Conservation (phyloP, 2,888 invertebrate genomes). For the Tolmerus cingulatus region DNA sequence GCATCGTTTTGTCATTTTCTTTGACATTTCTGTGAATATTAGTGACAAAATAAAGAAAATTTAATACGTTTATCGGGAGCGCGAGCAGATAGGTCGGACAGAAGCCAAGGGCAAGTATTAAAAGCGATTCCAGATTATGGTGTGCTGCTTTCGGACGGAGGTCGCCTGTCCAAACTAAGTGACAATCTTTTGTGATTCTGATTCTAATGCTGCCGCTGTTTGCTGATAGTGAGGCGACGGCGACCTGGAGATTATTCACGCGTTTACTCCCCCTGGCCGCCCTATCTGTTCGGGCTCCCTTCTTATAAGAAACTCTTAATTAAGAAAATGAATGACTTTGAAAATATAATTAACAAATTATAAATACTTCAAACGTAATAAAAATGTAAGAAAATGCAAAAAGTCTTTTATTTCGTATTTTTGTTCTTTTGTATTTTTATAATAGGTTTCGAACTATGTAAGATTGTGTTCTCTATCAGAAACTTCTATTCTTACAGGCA, state of each 20-base stretch:
- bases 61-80: constrained; percentile 14
- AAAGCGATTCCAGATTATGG: neutral
- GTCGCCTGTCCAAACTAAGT: neutral
- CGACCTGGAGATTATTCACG: neutral
- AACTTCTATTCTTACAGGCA: too few species aligned
- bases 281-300: neutral
- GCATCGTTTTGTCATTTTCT: constrained; percentile 31
- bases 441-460: neutral
- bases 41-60: constrained; percentile 26
- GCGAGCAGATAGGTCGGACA: neutral
- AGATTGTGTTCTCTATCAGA: neutral
- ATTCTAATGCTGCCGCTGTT: constrained; percentile 14
- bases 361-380: constrained; percentile 41
- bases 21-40: constrained; percentile 41
- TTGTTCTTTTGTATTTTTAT: neutral
- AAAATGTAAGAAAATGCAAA: constrained; percentile 37
- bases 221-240: neutral
- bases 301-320: constrained; percentile 31
- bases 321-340: constrained; percentile 37
- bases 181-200: neutral
- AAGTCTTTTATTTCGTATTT: neutral
- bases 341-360: constrained; percentile 42
- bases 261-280: neutral
- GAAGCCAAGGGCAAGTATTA: neutral
- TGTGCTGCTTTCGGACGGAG: neutral